Percentiles rank a stretch among this genome's conserved stretches.
Evolutionary conservation across 2,113 vertebrate species (phyloP).

Genomic region (Scopus umbretta): DNA sequence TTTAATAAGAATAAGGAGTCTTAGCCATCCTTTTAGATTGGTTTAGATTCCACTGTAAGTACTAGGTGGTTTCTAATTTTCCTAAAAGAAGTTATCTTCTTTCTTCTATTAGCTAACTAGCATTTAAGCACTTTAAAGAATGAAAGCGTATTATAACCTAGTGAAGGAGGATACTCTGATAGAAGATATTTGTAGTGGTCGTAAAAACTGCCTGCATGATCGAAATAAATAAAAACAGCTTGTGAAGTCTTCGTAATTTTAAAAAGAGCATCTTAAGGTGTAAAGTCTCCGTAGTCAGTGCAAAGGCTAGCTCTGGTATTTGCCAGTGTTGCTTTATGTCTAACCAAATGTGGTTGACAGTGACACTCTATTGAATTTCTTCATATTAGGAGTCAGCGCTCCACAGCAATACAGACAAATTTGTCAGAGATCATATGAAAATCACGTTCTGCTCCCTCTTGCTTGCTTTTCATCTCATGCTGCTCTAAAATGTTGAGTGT

Average conservation of each 20-base stretch:
- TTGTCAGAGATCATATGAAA: background rate
- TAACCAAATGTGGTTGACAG: background rate
- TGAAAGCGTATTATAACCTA: background rate
- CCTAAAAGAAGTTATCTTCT: constrained; percentile 36
- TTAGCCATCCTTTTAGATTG: background rate
- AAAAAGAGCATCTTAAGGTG: background rate
- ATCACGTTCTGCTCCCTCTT: background rate
- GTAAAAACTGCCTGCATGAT: background rate
- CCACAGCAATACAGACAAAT: background rate
- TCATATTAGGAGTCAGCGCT: background rate
- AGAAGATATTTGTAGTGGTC: background rate
- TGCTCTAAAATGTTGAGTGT: background rate
- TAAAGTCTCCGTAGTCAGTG: background rate
- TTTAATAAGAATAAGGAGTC: constrained; percentile 51
- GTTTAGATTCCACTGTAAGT: constrained; percentile 17
- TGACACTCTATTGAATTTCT: background rate
- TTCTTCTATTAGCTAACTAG: background rate
- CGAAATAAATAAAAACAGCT: background rate
- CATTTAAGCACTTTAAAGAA: background rate
- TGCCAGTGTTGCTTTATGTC: background rate
- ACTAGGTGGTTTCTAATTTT: constrained; percentile 26
- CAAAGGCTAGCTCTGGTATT: background rate
- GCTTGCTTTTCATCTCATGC: background rate
- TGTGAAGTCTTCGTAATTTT: background rate
- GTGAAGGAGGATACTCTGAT: background rate